phyloP scores from a whole-genome alignment of 1,140 invertebrate genomes.

The Saccostrea cuccullata region DNA sequence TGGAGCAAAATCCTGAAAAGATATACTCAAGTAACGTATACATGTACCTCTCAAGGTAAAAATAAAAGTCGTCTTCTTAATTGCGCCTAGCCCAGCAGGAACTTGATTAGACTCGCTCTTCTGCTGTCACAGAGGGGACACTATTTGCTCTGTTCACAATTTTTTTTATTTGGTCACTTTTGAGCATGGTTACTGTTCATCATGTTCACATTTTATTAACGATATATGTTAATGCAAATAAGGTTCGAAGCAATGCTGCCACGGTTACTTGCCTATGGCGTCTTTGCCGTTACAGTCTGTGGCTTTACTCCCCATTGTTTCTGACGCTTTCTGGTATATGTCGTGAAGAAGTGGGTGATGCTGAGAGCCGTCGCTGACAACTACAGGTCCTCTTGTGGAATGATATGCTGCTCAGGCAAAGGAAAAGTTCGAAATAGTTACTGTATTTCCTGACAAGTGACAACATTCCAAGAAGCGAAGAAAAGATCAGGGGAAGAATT shows the following conservation, averaged over 20 bases:
- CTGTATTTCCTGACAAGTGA: too few relatives aligned
- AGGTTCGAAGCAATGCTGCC: too few relatives aligned
- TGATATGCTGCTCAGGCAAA: conserved; percentile 51
- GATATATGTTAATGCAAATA: too few relatives aligned
- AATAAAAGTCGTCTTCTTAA: too few relatives aligned
- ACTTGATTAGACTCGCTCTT: too few relatives aligned
- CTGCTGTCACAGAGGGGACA: too few relatives aligned
- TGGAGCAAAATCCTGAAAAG: conserved; percentile 59
- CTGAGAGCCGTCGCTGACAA: conserved; percentile 41
- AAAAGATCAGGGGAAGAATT: too few relatives aligned
- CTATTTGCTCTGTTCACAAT: background rate
- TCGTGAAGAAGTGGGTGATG: conserved; percentile 36
- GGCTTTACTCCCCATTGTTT: conserved; percentile 47
- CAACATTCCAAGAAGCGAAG: too few relatives aligned
- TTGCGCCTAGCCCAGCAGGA: too few relatives aligned
- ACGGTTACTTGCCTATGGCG: conserved; percentile 15
- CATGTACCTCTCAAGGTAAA: too few relatives aligned
- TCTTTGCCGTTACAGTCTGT: conserved; percentile 58
- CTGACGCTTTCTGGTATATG: conserved; percentile 44
- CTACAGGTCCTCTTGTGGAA: conserved; percentile 53
- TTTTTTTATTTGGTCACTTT: background rate
- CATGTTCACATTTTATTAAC: too few relatives aligned
- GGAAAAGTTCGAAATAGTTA: background rate
- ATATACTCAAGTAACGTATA: background rate
- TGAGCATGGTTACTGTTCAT: background rate